Evolutionary conservation across 1,140 invertebrate genomes (phyloP).

Genomic region (Lepidurus arcticus): DNA sequence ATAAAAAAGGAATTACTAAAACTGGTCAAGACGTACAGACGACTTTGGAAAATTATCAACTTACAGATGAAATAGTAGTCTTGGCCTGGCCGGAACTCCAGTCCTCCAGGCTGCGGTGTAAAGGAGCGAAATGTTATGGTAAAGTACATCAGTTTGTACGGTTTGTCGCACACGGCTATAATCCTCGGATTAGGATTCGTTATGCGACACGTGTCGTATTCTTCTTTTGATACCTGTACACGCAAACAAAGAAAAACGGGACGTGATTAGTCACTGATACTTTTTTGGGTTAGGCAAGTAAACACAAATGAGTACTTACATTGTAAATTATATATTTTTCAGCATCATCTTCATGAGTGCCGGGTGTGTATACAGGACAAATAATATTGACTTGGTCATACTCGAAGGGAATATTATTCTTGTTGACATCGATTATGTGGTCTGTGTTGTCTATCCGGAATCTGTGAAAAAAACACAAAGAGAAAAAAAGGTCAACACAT

Average conservation of each 20-base stretch:
- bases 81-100: slow-evolving; percentile 88
- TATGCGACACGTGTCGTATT: slow-evolving; percentile 91
- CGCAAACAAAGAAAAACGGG: slow-evolving; percentile 38
- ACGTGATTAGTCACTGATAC: background rate
- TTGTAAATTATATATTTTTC: slow-evolving; percentile 96
- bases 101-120: slow-evolving; percentile 86
- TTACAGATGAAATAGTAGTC: slow-evolving; percentile 94
- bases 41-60: slow-evolving; percentile 41
- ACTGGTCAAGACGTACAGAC: slow-evolving; percentile 25
- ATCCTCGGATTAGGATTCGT: slow-evolving; percentile 85
- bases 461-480: slow-evolving; percentile 55
- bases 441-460: slow-evolving; percentile 96
- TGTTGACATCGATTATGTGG: slow-evolving; percentile 93
- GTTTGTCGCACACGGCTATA: slow-evolving; percentile 93
- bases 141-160: slow-evolving; percentile 88
- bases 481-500: slow-evolving; percentile 22
- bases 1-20: slow-evolving; percentile 25
- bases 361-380: slow-evolving; percentile 83
- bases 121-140: slow-evolving; percentile 94
- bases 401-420: slow-evolving; percentile 84
- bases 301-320: slow-evolving; percentile 54
- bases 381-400: slow-evolving; percentile 95
- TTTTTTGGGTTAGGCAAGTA: background rate
- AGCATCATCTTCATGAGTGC: slow-evolving; percentile 78
- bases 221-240: slow-evolving; percentile 75